Evolutionary conservation across 92 coral and sea anemone genomes (phyloP).

Genomic region (Pocillopora meandrina): DNA sequence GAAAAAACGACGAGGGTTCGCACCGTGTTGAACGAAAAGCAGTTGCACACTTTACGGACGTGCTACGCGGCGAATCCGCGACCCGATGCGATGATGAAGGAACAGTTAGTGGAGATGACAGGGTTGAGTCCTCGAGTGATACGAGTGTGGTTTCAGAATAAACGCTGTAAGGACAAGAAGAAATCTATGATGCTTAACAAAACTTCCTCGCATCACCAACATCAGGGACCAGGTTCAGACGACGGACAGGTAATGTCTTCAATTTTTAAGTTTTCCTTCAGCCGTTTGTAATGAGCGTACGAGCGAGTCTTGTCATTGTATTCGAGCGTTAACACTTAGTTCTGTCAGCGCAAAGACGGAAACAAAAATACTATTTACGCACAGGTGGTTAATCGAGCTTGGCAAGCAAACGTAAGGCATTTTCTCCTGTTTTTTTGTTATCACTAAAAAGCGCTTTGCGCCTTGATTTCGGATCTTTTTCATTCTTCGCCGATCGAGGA

Average conservation of each 20-base stretch:
- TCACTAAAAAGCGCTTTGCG: slow-evolving; percentile 2
- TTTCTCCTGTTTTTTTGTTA: background rate
- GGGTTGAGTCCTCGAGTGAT: slow-evolving; percentile 97
- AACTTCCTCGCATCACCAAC: slow-evolving; percentile 72
- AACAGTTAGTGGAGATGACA: slow-evolving; percentile 99
- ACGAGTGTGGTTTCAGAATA: slow-evolving; percentile 99
- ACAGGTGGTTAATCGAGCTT: slow-evolving; percentile 41
- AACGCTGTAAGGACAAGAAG: slow-evolving; percentile 98
- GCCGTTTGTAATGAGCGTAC: background rate
- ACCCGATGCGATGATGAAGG: slow-evolving; percentile 99
- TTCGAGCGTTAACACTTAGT: slow-evolving; percentile 12
- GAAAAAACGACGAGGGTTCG: slow-evolving; percentile 90
- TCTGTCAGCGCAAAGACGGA: slow-evolving; percentile 38
- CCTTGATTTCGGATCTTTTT: slow-evolving; percentile 32
- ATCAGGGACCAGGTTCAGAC: slow-evolving; percentile 77
- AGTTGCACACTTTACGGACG: slow-evolving; percentile 93
- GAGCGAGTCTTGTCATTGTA: slow-evolving; percentile 6
- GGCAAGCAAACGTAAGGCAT: slow-evolving; percentile 21
- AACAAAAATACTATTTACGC: slow-evolving; percentile 13
- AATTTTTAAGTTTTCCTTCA: background rate
- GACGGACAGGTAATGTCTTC: slow-evolving; percentile 83
- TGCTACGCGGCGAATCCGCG: slow-evolving; percentile 98
- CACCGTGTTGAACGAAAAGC: slow-evolving; percentile 96
- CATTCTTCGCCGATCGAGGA: slow-evolving; percentile 36
- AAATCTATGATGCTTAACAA: slow-evolving; percentile 86